phyloP scores from a whole-genome alignment of 2,113 vertebrate genomes.

The Tupaia chinensis region DNA sequence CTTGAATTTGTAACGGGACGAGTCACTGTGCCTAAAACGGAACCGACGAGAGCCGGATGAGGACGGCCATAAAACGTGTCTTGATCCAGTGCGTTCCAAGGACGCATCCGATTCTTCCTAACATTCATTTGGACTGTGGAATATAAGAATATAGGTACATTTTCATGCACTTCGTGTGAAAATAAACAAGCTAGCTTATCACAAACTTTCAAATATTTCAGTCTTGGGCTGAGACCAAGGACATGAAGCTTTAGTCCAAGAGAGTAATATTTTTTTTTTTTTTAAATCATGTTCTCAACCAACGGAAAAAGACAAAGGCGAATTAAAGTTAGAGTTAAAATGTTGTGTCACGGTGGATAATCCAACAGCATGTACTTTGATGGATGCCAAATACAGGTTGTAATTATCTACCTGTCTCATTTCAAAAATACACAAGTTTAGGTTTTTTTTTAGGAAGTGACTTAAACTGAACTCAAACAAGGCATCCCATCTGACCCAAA shows the following conservation, averaged over 20 bases:
- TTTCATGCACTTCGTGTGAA: constrained; percentile 38
- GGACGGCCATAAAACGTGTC: neutral
- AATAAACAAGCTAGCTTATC: neutral
- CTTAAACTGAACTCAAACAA: neutral
- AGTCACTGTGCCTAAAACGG: constrained; percentile 43
- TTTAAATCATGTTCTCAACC: neutral
- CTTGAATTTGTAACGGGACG: constrained; percentile 1
- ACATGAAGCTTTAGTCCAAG: neutral
- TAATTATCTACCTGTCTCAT: neutral
- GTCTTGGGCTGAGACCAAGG: constrained; percentile 25
- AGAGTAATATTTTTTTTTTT: neutral
- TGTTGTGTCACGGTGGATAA: neutral
- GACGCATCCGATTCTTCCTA: neutral
- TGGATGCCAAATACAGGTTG: neutral
- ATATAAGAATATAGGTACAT: neutral
- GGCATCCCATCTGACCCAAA: neutral
- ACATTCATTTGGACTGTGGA: neutral
- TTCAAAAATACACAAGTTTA: neutral
- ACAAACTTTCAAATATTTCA: constrained; percentile 28
- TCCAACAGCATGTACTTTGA: neutral
- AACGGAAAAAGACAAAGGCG: constrained; percentile 54
- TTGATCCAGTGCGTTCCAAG: constrained; percentile 50
- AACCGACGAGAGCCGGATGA: constrained; percentile 43
- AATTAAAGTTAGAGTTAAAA: constrained; percentile 10
- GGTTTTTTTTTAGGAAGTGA: neutral